Conservation (phyloP, 1,140 invertebrate species). For the Ephestia elutella region DNA sequence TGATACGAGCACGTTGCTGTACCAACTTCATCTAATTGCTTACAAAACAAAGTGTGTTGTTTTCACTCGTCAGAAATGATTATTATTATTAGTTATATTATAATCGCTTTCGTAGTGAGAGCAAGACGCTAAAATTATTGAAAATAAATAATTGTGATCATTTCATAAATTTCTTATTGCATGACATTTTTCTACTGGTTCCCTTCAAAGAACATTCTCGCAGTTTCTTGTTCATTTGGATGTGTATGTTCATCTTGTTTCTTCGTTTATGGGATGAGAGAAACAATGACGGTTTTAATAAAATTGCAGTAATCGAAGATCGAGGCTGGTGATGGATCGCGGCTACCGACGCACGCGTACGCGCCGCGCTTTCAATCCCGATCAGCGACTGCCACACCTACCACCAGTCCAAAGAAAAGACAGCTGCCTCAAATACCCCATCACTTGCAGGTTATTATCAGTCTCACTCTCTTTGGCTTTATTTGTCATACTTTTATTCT, state of each 20-base stretch:
- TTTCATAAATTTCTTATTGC: constrained; percentile 27
- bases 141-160: neutral
- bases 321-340: constrained; percentile 45
- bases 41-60: constrained; percentile 24
- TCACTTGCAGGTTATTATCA: constrained; percentile 63
- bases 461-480: too few relatives aligned
- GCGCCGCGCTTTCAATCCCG: constrained; percentile 83
- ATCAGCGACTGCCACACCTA: constrained; percentile 93
- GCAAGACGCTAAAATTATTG: neutral
- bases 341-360: constrained; percentile 70
- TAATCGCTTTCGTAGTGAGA: neutral
- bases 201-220: neutral
- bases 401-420: constrained; percentile 95
- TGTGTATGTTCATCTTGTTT: neutral
- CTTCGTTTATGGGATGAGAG: neutral
- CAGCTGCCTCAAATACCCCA: constrained; percentile 92
- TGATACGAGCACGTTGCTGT: constrained; percentile 52
- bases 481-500: neutral
- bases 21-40: constrained; percentile 28
- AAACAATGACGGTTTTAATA: neutral
- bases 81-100: neutral
- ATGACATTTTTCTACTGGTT: constrained; percentile 31
- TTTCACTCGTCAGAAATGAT: constrained; percentile 11
- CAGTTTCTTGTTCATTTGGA: neutral
- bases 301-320: constrained; percentile 52